Evolutionary conservation across 2,888 invertebrate species (phyloP), one percentile per base, ranked within the genome.

Genomic region (Philereme vetulata): DNA sequence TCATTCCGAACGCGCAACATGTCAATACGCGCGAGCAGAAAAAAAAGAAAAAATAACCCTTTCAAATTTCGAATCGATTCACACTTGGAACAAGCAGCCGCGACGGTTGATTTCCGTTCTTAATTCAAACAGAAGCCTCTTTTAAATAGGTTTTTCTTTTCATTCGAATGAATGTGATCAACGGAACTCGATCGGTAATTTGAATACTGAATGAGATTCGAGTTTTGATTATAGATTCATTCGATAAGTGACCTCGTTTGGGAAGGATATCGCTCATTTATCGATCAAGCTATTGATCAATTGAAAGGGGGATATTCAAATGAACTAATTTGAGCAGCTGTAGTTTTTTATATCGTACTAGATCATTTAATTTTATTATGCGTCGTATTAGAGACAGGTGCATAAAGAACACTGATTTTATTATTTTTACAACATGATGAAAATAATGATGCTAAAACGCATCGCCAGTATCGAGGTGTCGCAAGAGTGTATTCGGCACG

Each of bases 91-190:
- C 90, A 88, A 90, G 84, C 82, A 81, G 74, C 75, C 80, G 78
- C 82, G 91, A 88, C 91, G 90, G 89, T 88, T 90, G 87, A 88
- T 90, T 92, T 91, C 91, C 91, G 92, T 85, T 90, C 90, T 85
- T 85, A 85, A 90, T 87, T 90, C 87, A 86, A 87, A 90, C 83
- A 82, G 84, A 81, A 84, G 80, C 84, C 80, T 85, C 84, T 84
- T 86, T 84, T 81, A 74, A 78, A 76, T 78, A 80, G 74, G 75
- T 76, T 82, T 85, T 84, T 83, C 80, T 84, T 84, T 86, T 78
- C 79, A 71, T 80, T 77, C 74, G 69, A 76, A 76, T 85, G 83
- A 86, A 85, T 85, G 75, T 74, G 70, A 68, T 72, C 74, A 72
- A 74, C 83, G 85, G 83, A 85, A 84, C 84, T 83, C 79, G 80